Evolutionary conservation across 2,113 vertebrate species (phyloP).

Genomic region (Vicugna pacos): DNA sequence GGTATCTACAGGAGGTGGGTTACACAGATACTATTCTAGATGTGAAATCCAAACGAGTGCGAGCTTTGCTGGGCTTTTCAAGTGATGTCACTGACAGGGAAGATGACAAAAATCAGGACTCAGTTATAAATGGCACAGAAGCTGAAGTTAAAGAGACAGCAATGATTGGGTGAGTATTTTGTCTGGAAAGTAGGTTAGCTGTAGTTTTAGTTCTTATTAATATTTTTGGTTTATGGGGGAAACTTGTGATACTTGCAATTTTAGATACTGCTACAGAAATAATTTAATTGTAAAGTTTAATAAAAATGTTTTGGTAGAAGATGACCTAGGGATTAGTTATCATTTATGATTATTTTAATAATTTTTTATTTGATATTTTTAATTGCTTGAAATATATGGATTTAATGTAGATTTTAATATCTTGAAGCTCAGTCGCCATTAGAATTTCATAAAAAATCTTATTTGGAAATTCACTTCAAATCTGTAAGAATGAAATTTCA

Average conservation of each 20-base stretch:
- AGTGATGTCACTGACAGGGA: constrained; percentile 92
- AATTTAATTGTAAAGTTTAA: constrained; percentile 44
- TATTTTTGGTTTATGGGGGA: constrained; percentile 55
- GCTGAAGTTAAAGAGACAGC: constrained; percentile 91
- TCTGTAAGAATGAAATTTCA: constrained; percentile 28
- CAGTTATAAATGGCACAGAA: constrained; percentile 96
- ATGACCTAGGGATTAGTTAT: neutral
- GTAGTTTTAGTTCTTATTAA: constrained; percentile 33
- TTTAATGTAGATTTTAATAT: constrained; percentile 57
- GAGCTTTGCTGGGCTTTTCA: constrained; percentile 93
- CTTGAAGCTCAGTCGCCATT: constrained; percentile 26
- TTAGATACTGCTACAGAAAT: constrained; percentile 35
- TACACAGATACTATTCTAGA: constrained; percentile 97
- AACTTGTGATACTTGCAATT: neutral
- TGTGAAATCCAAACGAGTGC: constrained; percentile 96
- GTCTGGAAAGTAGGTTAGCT: constrained; percentile 33
- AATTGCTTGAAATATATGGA: constrained; percentile 47
- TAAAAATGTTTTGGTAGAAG: constrained; percentile 18
- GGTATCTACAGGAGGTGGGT: constrained; percentile 98
- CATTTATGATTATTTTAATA: constrained; percentile 58
- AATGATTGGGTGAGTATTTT: constrained; percentile 92
- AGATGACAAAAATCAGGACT: constrained; percentile 91
- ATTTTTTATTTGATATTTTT: constrained; percentile 53
- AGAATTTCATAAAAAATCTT: constrained; percentile 37
- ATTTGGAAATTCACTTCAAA: constrained; percentile 9